phyloP scores from a whole-genome alignment of 2,113 vertebrate species.

The Narcine bancroftii region DNA sequence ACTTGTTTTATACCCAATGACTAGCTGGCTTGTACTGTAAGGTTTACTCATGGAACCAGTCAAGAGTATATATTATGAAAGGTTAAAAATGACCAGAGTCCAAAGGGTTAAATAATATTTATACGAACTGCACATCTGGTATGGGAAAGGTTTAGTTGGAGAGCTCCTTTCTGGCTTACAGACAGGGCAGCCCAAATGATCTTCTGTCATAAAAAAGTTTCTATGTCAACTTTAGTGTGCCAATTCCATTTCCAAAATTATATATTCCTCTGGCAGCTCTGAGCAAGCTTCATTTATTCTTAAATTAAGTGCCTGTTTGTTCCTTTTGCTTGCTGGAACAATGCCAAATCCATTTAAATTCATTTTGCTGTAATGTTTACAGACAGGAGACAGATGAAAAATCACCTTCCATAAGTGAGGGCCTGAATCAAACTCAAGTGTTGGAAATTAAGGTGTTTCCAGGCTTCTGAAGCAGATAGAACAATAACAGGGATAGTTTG shows the following conservation, averaged over 20 bases:
- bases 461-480: background rate
- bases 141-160: no score
- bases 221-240: background rate
- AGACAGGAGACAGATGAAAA: background rate
- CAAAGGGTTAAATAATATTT: no score
- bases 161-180: no score
- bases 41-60: no score
- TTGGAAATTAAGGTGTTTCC: background rate
- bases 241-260: conserved; percentile 19
- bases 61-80: no score
- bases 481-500: no score
- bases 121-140: no score
- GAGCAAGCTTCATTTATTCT: background rate
- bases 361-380: background rate
- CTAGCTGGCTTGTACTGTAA: no score
- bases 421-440: background rate
- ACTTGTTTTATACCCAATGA: no score
- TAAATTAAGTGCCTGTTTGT: background rate
- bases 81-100: no score
- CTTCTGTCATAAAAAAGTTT: no score
- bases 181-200: no score
- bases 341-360: background rate
- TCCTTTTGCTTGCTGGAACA: background rate
- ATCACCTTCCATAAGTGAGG: background rate
- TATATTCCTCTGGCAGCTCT: background rate